A percentile compares a stretch with the other conserved stretches of the same genome.
These are phyloP conservation scores for Lasioglossum villosulum DNA, from an alignment of 2,888 invertebrate genomes.

Conservation along the genomic window DNA sequence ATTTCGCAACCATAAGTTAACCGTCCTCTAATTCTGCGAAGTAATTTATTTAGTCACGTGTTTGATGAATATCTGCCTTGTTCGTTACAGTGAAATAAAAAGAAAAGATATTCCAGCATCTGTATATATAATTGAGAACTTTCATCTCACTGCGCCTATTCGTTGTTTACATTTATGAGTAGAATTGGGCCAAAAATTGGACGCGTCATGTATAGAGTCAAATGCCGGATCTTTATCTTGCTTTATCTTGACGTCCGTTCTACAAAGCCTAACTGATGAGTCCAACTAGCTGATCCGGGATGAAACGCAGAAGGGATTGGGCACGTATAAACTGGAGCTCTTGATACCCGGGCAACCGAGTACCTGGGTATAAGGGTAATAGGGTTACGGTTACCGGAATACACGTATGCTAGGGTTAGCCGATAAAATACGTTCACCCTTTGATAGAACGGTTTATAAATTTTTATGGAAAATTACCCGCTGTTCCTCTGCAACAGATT, in stretches of 20 bases:
- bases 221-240: conserved; percentile 7
- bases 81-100: neutral
- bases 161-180: neutral
- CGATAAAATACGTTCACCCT: conserved; percentile 5
- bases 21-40: too few species aligned
- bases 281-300: conserved; percentile 18
- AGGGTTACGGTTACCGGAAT: conserved; percentile 21
- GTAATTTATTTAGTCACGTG: neutral
- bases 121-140: neutral
- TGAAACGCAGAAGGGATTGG: conserved; percentile 17
- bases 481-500: neutral
- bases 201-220: neutral
- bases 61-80: neutral
- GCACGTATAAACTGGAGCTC: conserved; percentile 22
- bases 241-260: conserved; percentile 13
- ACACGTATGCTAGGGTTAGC: conserved; percentile 11
- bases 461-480: neutral
- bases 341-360: conserved; percentile 18
- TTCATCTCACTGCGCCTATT: too few species aligned
- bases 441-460: neutral
- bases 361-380: conserved; percentile 19
- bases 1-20: neutral
- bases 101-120: neutral
- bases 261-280: conserved; percentile 20
- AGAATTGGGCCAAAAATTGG: neutral